phyloP scores from a whole-genome alignment of 2,113 vertebrate species.

The Gasterosteus nipponicus region DNA sequence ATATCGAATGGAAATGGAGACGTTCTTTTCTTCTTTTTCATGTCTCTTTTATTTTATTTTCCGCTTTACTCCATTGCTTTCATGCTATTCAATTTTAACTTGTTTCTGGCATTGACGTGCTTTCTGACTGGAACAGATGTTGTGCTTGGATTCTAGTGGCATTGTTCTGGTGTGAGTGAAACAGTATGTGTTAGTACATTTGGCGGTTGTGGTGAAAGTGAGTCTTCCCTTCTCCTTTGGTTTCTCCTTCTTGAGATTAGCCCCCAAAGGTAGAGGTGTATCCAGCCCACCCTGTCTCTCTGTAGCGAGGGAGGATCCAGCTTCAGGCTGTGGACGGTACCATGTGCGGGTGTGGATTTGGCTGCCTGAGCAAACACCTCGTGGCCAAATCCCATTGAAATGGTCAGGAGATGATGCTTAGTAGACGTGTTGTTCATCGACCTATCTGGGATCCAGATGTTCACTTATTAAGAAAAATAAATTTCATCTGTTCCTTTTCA shows the following conservation, averaged over 20 bases:
- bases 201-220: slow-evolving; percentile 58
- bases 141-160: slow-evolving; percentile 70
- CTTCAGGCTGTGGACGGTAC: slow-evolving; percentile 16
- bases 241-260: slow-evolving; percentile 46
- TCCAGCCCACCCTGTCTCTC: slow-evolving; percentile 48
- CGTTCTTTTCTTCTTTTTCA: slow-evolving; percentile 69
- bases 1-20: slow-evolving; percentile 71
- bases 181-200: slow-evolving; percentile 56
- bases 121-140: slow-evolving; percentile 77
- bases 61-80: slow-evolving; percentile 70
- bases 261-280: slow-evolving; percentile 37
- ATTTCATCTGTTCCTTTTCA: slow-evolving; percentile 29
- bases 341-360: slow-evolving; percentile 32
- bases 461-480: slow-evolving; percentile 21
- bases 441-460: slow-evolving; percentile 65
- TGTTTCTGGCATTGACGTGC: slow-evolving; percentile 69
- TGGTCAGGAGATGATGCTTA: slow-evolving; percentile 54
- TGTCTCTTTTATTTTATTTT: slow-evolving; percentile 64
- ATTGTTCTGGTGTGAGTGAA: slow-evolving; percentile 73
- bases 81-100: slow-evolving; percentile 72
- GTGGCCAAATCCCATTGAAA: slow-evolving; percentile 49
- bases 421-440: slow-evolving; percentile 55
- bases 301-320: neutral
- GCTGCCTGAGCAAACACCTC: slow-evolving; percentile 55
- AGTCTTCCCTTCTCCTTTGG: slow-evolving; percentile 33